Evolutionary conservation across 2,888 invertebrate genomes (phyloP).

Genomic region (Tillus elongatus): DNA sequence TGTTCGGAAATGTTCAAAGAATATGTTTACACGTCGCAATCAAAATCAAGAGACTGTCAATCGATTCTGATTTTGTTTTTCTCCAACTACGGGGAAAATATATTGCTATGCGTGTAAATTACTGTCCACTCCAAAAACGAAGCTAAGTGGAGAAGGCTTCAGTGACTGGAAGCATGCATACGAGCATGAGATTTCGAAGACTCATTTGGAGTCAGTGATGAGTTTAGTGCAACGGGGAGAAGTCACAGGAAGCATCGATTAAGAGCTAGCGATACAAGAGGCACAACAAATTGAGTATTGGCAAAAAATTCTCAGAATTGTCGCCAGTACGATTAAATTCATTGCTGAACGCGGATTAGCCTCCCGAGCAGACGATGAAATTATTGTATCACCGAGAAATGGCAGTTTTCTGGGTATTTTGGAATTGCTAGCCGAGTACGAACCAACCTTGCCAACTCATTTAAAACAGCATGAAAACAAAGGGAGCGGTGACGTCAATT

Average conservation of each 20-base stretch:
- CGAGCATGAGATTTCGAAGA: slow-evolving; percentile 16
- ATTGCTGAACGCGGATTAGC: slow-evolving; percentile 20
- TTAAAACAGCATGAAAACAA: slow-evolving; percentile 13
- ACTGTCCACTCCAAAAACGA: slow-evolving; percentile 9
- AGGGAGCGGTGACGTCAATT: slow-evolving; percentile 14
- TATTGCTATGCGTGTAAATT: slow-evolving; percentile 19
- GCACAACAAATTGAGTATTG: slow-evolving; percentile 17
- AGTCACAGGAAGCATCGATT: slow-evolving; percentile 7
- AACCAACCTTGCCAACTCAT: slow-evolving; percentile 11
- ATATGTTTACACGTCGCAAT: slow-evolving; percentile 9
- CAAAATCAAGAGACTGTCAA: slow-evolving; percentile 12
- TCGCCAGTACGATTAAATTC: slow-evolving; percentile 21
- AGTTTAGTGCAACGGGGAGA: not conserved
- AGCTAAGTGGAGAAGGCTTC: slow-evolving; percentile 16
- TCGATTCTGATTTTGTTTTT: slow-evolving; percentile 20
- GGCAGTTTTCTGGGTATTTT: slow-evolving; percentile 20
- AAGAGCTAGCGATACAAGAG: slow-evolving; percentile 4
- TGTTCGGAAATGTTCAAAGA: slow-evolving; percentile 10
- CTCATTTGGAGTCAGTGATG: not conserved
- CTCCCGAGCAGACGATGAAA: slow-evolving; percentile 19
- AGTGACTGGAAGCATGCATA: slow-evolving; percentile 19
- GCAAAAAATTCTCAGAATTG: slow-evolving; percentile 18
- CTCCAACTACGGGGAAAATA: slow-evolving; percentile 16
- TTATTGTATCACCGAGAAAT: slow-evolving; percentile 19
- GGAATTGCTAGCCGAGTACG: slow-evolving; percentile 22